A percentile compares a stretch with the other conserved stretches of the same genome.
Conservation (phyloP, 2,113 vertebrate genomes). For the Plecturocebus donacophilus region DNA sequence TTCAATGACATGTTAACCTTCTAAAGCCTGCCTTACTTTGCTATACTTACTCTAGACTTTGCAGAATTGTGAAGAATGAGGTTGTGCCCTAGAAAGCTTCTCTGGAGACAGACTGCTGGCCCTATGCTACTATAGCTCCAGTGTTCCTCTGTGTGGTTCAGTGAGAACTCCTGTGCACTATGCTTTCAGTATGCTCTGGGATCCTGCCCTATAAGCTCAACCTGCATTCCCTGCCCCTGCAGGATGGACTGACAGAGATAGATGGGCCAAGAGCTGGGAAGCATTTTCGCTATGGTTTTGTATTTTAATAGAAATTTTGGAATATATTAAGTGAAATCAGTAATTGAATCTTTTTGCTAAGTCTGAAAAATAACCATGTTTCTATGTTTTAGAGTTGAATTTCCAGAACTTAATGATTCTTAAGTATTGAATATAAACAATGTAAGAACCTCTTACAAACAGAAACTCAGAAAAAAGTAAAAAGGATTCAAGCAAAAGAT, state of each 20-base stretch:
- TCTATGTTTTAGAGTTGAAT: not conserved
- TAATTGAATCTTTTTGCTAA: not conserved
- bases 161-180: rapidly evolving
- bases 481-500: not conserved
- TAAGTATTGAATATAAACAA: not conserved
- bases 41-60: not conserved
- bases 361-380: not conserved
- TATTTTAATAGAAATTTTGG: not conserved
- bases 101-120: not conserved
- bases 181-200: not conserved
- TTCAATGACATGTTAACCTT: not conserved
- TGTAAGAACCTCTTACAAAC: not conserved
- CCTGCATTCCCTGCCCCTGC: not conserved
- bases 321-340: not conserved
- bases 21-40: not conserved
- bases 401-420: not conserved
- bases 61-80: not conserved
- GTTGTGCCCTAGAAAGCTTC: not conserved
- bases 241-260: not conserved
- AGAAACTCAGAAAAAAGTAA: not conserved
- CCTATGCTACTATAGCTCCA: not conserved
- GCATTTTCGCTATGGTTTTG: not conserved
- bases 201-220: not conserved
- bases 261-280: not conserved
- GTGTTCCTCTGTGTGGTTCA: not conserved